Evolutionary conservation across 2,113 vertebrate species (phyloP).

Genomic region (Prolemur simus): DNA sequence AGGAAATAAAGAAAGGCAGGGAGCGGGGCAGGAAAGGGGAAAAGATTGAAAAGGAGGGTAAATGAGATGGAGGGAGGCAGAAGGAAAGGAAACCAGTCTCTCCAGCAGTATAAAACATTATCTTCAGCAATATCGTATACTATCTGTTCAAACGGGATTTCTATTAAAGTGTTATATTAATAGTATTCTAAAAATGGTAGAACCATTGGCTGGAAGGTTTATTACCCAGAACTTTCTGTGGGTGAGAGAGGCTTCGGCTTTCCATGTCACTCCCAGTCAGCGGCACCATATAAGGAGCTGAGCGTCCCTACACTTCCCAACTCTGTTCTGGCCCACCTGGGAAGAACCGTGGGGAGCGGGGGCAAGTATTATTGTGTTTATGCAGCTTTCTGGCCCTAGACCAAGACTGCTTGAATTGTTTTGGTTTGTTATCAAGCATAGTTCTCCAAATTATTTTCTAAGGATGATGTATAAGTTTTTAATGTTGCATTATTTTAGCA

Average conservation of each 20-base stretch:
- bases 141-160: neutral
- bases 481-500: conserved; percentile 43
- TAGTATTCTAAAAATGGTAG: neutral
- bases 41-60: neutral
- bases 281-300: neutral
- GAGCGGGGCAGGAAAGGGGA: neutral
- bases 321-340: neutral
- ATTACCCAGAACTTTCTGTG: neutral
- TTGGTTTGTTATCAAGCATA: neutral
- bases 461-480: neutral
- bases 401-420: neutral
- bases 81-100: neutral
- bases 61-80: neutral
- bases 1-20: neutral
- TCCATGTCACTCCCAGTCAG: neutral
- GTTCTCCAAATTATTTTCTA: conserved; percentile 12
- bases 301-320: neutral
- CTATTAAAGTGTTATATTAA: neutral
- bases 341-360: rapidly evolving
- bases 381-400: neutral
- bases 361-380: neutral
- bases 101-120: neutral
- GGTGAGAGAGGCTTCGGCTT: neutral
- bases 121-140: neutral
- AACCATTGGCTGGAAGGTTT: neutral